Percentiles rank a stretch among this genome's conserved stretches.
Conservation (phyloP, 2,797 vertebrate species). For the Prionace glauca region DNA sequence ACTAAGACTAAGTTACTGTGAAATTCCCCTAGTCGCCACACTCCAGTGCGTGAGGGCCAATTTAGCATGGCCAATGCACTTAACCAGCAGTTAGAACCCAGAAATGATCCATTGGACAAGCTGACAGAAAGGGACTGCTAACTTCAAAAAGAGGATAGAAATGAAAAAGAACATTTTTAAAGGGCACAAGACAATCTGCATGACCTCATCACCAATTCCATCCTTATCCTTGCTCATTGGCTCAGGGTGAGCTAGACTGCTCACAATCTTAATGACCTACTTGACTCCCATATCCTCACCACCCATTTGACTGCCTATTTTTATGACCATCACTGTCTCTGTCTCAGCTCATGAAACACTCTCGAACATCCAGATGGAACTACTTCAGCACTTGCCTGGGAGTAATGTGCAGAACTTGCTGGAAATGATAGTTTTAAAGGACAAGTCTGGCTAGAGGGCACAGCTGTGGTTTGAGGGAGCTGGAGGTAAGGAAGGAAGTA, state of each 20-base stretch:
- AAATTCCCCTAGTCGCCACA: no score
- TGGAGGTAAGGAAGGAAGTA: background rate
- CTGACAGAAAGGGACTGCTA: background rate
- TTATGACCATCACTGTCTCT: background rate
- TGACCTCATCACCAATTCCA: background rate
- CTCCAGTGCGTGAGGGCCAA: no score
- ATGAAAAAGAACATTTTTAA: background rate
- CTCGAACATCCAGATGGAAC: background rate
- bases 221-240: background rate
- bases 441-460: background rate
- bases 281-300: background rate
- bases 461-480: background rate
- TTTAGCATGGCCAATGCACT: no score
- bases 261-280: background rate
- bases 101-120: background rate
- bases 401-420: background rate
- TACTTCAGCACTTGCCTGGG: background rate
- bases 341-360: background rate
- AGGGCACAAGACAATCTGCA: background rate
- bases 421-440: background rate
- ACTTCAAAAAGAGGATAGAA: background rate
- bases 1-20: no score
- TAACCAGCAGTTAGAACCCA: background rate
- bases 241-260: background rate
- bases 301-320: background rate